Evolutionary conservation across 2,888 invertebrate species (phyloP).

Genomic region (Pteria penguin): DNA sequence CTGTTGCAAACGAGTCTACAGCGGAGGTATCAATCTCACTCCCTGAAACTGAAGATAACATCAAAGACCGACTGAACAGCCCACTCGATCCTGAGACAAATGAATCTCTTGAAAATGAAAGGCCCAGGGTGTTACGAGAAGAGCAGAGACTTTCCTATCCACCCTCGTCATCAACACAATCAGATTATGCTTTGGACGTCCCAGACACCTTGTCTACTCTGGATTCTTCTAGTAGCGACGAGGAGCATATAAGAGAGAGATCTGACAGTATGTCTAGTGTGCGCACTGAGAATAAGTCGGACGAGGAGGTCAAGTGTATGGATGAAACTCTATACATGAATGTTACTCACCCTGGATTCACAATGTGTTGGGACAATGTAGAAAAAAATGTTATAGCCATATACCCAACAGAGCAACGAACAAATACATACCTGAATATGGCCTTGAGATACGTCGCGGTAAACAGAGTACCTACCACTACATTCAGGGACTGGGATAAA

Average conservation of each 20-base stretch:
- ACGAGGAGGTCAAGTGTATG: background rate
- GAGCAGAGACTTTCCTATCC: too few species aligned
- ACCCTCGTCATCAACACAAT: too few species aligned
- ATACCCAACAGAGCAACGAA: constrained; percentile 8
- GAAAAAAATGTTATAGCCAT: constrained; percentile 34
- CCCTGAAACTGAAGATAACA: constrained; percentile 7
- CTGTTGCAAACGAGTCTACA: too few species aligned
- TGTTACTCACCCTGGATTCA: constrained; percentile 27
- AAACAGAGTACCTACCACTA: constrained; percentile 26
- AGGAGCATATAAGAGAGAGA: too few species aligned
- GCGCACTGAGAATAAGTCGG: background rate
- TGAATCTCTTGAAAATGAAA: background rate
- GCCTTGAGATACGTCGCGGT: constrained; percentile 42
- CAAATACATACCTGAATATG: constrained; percentile 43
- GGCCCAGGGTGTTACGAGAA: too few species aligned
- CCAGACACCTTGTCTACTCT: too few species aligned
- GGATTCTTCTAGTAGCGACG: background rate
- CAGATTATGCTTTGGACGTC: too few species aligned
- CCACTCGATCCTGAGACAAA: too few species aligned
- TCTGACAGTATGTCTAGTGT: background rate
- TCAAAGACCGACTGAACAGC: too few species aligned
- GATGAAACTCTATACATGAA: background rate
- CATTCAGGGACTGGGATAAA: background rate
- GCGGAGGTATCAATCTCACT: background rate
- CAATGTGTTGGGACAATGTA: constrained; percentile 49